Conservation (phyloP, 2,113 vertebrate genomes). For the Macrotis lagotis region DNA sequence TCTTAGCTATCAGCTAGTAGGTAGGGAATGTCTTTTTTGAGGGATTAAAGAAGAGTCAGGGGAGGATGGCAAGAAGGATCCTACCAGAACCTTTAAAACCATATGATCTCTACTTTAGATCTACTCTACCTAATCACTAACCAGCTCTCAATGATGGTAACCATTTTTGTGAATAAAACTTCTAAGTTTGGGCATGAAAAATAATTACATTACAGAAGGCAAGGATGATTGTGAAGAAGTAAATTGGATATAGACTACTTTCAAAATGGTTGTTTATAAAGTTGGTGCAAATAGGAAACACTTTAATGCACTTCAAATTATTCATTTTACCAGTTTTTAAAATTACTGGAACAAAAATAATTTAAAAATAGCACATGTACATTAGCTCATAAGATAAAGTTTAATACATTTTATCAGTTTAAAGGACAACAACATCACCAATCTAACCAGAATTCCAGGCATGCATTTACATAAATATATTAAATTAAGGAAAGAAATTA, state of each 20-base stretch:
- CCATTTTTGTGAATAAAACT: constrained; percentile 66
- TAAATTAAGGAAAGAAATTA: constrained; percentile 87
- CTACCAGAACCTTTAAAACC: neutral
- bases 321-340: constrained; percentile 49
- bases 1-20: neutral
- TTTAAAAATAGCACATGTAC: constrained; percentile 75
- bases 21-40: neutral
- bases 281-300: constrained; percentile 50
- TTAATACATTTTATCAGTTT: constrained; percentile 87
- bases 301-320: constrained; percentile 67
- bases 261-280: constrained; percentile 70
- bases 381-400: constrained; percentile 82
- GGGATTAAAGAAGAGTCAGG: neutral
- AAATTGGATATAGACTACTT: constrained; percentile 42
- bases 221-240: constrained; percentile 34
- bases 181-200: constrained; percentile 21
- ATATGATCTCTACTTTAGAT: neutral
- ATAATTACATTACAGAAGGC: constrained; percentile 29
- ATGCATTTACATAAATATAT: constrained; percentile 90
- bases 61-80: neutral
- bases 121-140: neutral
- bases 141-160: constrained; percentile 32
- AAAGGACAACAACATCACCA: constrained; percentile 85
- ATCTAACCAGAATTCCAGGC: constrained; percentile 87
- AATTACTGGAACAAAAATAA: constrained; percentile 69